Evolutionary conservation across 2,113 vertebrate species (phyloP), one percentile per base, ranked within the genome.

Genomic region (Holacanthus passer): DNA sequence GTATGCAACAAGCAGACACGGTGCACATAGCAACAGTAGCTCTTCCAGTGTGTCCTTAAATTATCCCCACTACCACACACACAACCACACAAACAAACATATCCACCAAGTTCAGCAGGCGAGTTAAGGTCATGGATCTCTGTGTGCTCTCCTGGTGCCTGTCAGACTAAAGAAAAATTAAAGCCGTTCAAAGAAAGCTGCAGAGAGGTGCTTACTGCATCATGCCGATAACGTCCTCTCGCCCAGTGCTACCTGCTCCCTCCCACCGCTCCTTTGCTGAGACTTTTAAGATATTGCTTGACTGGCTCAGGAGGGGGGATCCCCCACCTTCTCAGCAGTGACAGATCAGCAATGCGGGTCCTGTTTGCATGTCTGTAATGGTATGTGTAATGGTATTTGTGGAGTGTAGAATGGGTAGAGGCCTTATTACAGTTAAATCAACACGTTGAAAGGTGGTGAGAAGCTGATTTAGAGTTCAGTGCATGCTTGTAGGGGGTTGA

Each of bases 141-240:
- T 70, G 73, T 74, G 53, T 45, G 52, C 31, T 73, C 71, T 60
- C 77, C 81, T 52, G 53, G 47, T 58, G 78, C 81, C 71, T 84
- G 81, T 86, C 78, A 87, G 68, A 77, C 74, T 35, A 72, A 83
- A 82, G 75, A 84, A 88, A 87, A 89, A 91, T 83, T 37, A 68
- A 87, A 84, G 77, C 27, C 11, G 41, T 80, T 69, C n/a, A 47
- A 55, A 50, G 81, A 47, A 70, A 64, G 73, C 75, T 74, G 80
- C 73, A 73, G 74, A 59, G 82, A 70, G 60, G 60, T 70, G 76
- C 82, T 73, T 67, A 88, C 89, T 91, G 93, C 87, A 87, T 84
- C 76, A 65, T 58, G 52, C 66, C 3, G 81, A 93, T 93, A 91
- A 89, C 79, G 56, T 60, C 70, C 65, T 48, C 63, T 79, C n/a